phyloP scores from a whole-genome alignment of 2,888 invertebrate genomes.

The Eristalis intricaria region DNA sequence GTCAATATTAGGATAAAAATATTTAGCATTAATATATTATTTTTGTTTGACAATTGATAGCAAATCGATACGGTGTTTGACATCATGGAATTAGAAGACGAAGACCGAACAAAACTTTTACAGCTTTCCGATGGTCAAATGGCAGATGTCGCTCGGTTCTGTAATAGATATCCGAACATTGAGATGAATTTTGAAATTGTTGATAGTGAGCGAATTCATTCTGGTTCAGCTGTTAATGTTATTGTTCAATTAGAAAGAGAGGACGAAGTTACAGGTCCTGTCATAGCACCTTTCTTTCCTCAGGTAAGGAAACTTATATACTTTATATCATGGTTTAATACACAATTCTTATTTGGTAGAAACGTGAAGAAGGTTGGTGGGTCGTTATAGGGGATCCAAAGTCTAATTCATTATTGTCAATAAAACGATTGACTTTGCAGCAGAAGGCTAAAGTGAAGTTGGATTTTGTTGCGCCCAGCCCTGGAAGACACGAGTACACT shows the following conservation, averaged over 20 bases:
- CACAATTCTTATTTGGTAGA: constrained; percentile 82
- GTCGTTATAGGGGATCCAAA: constrained; percentile 99
- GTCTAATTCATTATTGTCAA: constrained; percentile 95
- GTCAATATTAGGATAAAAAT: not conserved
- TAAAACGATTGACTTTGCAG: constrained; percentile 97
- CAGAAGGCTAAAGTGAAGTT: constrained; percentile 91
- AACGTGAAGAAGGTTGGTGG: constrained; percentile 98
- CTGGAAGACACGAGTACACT: constrained; percentile 94
- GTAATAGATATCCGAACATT: constrained; percentile 99
- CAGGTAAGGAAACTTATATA: constrained; percentile 84
- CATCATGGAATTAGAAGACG: constrained; percentile 92
- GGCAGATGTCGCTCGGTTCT: constrained; percentile 99
- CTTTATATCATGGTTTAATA: not conserved
- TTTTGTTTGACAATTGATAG: constrained; percentile 74
- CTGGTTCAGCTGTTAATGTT: constrained; percentile 94
- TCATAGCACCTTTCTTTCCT: constrained; percentile 99
- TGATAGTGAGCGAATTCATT: constrained; percentile 89
- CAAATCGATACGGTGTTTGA: constrained; percentile 89
- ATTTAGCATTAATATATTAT: not conserved
- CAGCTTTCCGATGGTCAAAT: constrained; percentile 93
- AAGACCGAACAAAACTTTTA: constrained; percentile 89
- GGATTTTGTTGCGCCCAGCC: constrained; percentile 93
- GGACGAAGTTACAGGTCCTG: constrained; percentile 97
- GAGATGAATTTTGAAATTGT: constrained; percentile 96
- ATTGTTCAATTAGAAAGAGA: constrained; percentile 96